Percentiles rank a stretch among this genome's conserved stretches.
Conservation (phyloP, 2,888 invertebrate genomes). For the Dynastes tityus region DNA sequence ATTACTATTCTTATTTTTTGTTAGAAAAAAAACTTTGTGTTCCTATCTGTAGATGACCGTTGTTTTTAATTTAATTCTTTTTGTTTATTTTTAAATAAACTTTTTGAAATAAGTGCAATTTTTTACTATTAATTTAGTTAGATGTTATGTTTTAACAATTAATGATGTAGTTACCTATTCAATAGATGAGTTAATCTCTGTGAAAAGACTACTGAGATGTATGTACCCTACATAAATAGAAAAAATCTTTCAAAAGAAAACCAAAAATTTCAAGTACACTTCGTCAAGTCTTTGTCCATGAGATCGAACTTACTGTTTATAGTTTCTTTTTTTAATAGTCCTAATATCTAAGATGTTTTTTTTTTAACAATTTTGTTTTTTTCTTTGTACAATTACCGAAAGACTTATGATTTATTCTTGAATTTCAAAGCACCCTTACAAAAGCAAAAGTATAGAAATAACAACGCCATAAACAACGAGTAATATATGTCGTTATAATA, state of each 20-base stretch:
- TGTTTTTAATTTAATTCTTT: neutral
- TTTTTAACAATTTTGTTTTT: neutral
- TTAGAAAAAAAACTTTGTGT: neutral
- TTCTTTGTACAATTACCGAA: too few relatives aligned
- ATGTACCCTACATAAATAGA: too few relatives aligned
- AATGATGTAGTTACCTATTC: constrained; percentile 15
- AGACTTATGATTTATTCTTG: neutral
- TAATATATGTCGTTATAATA: constrained; percentile 49
- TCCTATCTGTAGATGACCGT: constrained; percentile 11
- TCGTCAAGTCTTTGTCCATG: neutral
- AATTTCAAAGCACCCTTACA: neutral
- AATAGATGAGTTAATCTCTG: neutral
- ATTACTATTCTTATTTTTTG: too few relatives aligned
- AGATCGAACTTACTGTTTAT: neutral
- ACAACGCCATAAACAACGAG: constrained; percentile 40
- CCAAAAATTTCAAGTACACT: neutral
- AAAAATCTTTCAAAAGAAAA: neutral
- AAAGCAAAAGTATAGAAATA: neutral
- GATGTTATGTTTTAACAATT: neutral
- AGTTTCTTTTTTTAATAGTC: neutral
- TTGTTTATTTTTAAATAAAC: neutral
- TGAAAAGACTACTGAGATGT: neutral
- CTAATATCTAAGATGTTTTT: neutral
- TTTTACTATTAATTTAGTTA: neutral
- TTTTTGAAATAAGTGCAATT: constrained; percentile 4